A percentile compares a stretch with the other conserved stretches of the same genome.
Evolutionary conservation across 2,888 invertebrate species (phyloP).

Genomic region (Phalera bucephala): DNA sequence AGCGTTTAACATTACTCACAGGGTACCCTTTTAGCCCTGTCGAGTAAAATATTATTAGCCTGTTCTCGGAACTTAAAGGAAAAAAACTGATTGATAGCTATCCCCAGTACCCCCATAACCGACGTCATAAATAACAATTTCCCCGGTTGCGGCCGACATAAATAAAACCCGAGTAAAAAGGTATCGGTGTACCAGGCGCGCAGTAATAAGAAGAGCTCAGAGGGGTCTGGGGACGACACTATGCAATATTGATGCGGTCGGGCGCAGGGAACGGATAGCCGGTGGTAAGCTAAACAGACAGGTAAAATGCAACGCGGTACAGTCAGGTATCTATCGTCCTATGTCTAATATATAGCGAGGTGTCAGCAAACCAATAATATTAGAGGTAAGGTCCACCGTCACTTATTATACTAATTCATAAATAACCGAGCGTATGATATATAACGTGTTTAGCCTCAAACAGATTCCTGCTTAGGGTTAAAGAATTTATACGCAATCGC

Average conservation of each 20-base stretch:
- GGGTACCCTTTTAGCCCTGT: neutral
- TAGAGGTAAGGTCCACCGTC: too few species aligned
- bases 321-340: too few species aligned
- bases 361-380: too few species aligned
- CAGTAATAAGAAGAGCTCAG: constrained; percentile 40
- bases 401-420: too few species aligned
- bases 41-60: neutral
- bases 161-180: constrained; percentile 29
- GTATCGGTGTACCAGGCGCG: constrained; percentile 36
- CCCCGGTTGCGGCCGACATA: constrained; percentile 16
- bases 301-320: constrained; percentile 11
- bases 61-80: neutral
- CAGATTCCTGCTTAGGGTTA: too few species aligned
- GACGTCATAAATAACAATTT: constrained; percentile 15
- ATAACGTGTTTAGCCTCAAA: too few species aligned
- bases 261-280: constrained; percentile 15
- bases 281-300: constrained; percentile 11
- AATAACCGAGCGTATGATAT: too few species aligned
- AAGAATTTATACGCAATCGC: too few species aligned
- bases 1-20: neutral
- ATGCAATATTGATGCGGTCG: constrained; percentile 49
- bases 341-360: constrained; percentile 13
- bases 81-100: constrained; percentile 1
- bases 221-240: constrained; percentile 30
- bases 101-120: constrained; percentile 4